Evolutionary conservation across 2,888 invertebrate genomes (phyloP).

Genomic region (Subacronicta megacephala): DNA sequence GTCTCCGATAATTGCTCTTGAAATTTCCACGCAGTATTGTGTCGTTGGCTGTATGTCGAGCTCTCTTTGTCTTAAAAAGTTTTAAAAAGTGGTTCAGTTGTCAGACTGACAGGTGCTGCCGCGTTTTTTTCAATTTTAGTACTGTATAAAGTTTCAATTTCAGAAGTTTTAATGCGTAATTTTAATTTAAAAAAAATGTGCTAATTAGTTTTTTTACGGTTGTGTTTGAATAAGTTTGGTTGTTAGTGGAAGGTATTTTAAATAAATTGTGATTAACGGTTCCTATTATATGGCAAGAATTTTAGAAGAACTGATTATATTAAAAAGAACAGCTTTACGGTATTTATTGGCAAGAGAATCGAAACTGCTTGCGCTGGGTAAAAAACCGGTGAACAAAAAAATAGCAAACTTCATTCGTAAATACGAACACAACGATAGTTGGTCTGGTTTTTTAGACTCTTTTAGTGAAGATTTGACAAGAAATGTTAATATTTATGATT

Average conservation of each 20-base stretch:
- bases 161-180: not conserved
- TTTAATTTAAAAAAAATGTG: not conserved
- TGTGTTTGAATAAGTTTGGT: not conserved
- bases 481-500: slow-evolving; percentile 75
- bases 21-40: slow-evolving; percentile 64
- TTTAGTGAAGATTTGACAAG: slow-evolving; percentile 79
- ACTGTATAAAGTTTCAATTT: slow-evolving; percentile 6
- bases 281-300: slow-evolving; percentile 76
- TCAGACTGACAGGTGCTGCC: slow-evolving; percentile 11
- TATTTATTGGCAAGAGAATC: slow-evolving; percentile 78
- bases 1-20: slow-evolving; percentile 69
- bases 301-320: slow-evolving; percentile 76
- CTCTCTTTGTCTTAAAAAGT: slow-evolving; percentile 34
- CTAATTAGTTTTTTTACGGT: not conserved
- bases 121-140: slow-evolving; percentile 6
- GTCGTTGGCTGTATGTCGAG: slow-evolving; percentile 30
- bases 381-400: slow-evolving; percentile 79
- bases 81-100: slow-evolving; percentile 33
- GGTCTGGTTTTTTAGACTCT: slow-evolving; percentile 74
- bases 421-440: slow-evolving; percentile 70
- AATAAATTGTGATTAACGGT: not conserved
- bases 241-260: not conserved
- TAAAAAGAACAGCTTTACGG: slow-evolving; percentile 74
- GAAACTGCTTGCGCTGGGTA: slow-evolving; percentile 72
- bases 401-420: slow-evolving; percentile 74